Evolutionary conservation across 2,888 invertebrate genomes (phyloP).

Genomic region (Drosophila suboccidentalis): DNA sequence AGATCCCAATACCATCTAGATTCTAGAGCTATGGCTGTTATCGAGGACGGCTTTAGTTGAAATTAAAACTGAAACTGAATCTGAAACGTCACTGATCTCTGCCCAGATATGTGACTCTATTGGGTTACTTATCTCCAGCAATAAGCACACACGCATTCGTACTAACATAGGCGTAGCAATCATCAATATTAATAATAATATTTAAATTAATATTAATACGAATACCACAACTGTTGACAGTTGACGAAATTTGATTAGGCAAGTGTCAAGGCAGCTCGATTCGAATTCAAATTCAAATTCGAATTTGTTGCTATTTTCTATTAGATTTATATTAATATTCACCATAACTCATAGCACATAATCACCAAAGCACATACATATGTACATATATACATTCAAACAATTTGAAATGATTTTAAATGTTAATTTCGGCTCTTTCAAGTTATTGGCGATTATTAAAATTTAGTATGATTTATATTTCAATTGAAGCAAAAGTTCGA

Average conservation of each 20-base stretch:
- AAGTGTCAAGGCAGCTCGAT: conserved; percentile 58
- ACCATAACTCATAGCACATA: conserved; percentile 47
- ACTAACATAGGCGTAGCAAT: conserved; percentile 43
- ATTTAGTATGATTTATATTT: conserved; percentile 73
- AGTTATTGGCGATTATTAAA: conserved; percentile 60
- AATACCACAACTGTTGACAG: conserved; percentile 29
- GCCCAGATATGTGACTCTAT: conserved; percentile 27
- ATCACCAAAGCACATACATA: too few relatives aligned
- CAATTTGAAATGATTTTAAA: conserved; percentile 36
- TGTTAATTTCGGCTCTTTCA: conserved; percentile 40
- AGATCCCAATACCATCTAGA: background rate
- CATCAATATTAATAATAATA: conserved; percentile 52
- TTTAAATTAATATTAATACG: conserved; percentile 8
- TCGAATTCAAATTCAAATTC: conserved; percentile 31
- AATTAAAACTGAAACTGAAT: background rate
- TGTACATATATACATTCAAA: conserved; percentile 14
- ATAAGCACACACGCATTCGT: conserved; percentile 7
- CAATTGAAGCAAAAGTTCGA: conserved; percentile 68
- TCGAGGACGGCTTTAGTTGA: conserved; percentile 13
- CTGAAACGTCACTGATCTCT: conserved; percentile 37
- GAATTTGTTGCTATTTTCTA: conserved; percentile 37
- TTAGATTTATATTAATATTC: conserved; percentile 53
- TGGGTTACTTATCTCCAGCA: conserved; percentile 22
- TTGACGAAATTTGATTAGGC: conserved; percentile 56
- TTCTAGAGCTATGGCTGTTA: conserved; percentile 1